These are phyloP conservation scores for Liodrosophila aerea DNA, from an alignment of 2,888 invertebrate genomes.

Conservation along the genomic window DNA sequence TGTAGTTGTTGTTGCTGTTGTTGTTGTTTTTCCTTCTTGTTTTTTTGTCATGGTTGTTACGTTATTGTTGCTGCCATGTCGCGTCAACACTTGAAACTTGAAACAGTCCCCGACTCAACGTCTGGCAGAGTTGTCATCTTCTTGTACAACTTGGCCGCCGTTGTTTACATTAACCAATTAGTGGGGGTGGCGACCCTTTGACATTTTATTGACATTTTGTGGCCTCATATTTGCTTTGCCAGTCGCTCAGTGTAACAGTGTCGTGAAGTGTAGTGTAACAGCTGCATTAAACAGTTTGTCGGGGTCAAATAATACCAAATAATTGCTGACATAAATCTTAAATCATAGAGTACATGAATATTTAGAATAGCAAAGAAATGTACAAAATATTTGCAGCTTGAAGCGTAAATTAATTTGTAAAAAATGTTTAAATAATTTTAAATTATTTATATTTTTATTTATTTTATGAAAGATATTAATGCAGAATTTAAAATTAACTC, in stretches of 20 bases:
- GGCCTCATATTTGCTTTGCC: slow-evolving; percentile 69
- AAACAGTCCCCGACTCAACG: slow-evolving; percentile 54
- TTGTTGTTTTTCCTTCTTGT: slow-evolving; percentile 11
- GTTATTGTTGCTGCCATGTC: slow-evolving; percentile 55
- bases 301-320: background rate
- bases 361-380: too few relatives aligned
- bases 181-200: slow-evolving; percentile 70
- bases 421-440: background rate
- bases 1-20: slow-evolving; percentile 29
- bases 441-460: background rate
- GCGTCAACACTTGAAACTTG: slow-evolving; percentile 75
- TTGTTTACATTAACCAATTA: slow-evolving; percentile 78
- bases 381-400: too few relatives aligned
- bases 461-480: background rate
- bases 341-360: background rate
- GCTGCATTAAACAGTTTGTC: slow-evolving; percentile 11
- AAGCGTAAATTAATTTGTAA: too few relatives aligned
- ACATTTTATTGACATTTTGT: slow-evolving; percentile 67
- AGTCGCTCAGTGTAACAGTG: slow-evolving; percentile 27
- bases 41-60: slow-evolving; percentile 6
- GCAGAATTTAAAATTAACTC: too few relatives aligned
- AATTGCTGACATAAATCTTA: too few relatives aligned
- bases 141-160: slow-evolving; percentile 35
- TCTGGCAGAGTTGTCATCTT: slow-evolving; percentile 36
- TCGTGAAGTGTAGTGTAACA: slow-evolving; percentile 22